These are phyloP conservation scores for Origma solitaria DNA, from an alignment of 2,113 vertebrate genomes.

Conservation along the genomic window DNA sequence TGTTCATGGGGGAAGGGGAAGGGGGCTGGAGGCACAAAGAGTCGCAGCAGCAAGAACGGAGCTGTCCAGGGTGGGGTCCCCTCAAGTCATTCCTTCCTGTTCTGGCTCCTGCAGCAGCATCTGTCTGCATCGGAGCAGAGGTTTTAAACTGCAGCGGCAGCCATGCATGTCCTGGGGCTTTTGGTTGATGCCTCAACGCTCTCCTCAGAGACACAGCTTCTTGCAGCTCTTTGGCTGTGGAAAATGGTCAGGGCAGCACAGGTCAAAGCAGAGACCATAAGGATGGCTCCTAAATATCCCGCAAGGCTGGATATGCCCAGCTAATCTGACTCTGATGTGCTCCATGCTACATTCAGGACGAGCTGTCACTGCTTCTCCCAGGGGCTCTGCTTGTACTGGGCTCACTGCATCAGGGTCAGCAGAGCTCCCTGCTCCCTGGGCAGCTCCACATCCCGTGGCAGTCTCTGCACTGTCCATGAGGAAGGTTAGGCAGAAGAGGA, in stretches of 20 bases:
- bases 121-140: not conserved
- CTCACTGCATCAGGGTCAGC: not conserved
- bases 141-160: not conserved
- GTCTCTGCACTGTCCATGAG: not conserved
- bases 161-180: not conserved
- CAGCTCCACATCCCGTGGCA: rapidly evolving
- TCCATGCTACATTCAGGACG: not conserved
- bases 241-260: not conserved
- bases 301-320: not conserved
- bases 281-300: not conserved
- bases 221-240: not conserved
- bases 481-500: not conserved
- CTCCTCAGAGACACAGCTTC: not conserved
- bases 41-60: not conserved
- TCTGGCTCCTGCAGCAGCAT: not conserved
- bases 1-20: not conserved
- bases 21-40: not conserved
- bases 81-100: not conserved
- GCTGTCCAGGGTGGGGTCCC: not conserved
- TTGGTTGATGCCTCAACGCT: not conserved
- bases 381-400: not conserved
- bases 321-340: not conserved
- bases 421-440: not conserved
- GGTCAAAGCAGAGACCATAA: not conserved
- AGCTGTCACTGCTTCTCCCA: not conserved